These are phyloP conservation scores for Fabriciana adippe DNA, from an alignment of 2,888 invertebrate genomes.

Conservation along the genomic window DNA sequence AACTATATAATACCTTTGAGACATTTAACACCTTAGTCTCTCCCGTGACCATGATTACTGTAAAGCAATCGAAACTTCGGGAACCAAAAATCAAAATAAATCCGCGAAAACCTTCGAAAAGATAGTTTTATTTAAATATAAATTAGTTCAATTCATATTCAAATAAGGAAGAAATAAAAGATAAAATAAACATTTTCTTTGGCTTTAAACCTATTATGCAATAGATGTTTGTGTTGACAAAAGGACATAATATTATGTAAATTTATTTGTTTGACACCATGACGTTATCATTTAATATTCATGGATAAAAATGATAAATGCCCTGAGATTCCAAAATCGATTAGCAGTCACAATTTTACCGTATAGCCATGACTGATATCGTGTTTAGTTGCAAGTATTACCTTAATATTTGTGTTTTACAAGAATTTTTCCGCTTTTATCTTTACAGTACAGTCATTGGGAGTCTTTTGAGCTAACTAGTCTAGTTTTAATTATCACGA, in stretches of 20 bases:
- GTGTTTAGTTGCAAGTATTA: slow-evolving; percentile 3
- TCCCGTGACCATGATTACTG: too few species aligned
- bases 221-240: too few species aligned
- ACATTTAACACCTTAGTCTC: too few species aligned
- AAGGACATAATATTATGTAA: not conserved
- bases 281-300: slow-evolving; percentile 20
- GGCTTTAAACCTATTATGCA: too few species aligned
- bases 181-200: too few species aligned
- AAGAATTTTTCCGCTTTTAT: slow-evolving; percentile 26
- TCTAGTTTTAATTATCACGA: slow-evolving; percentile 5
- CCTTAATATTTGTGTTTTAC: slow-evolving; percentile 6
- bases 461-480: slow-evolving; percentile 14
- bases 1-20: too few species aligned
- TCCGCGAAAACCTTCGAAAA: too few species aligned
- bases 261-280: not conserved
- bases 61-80: too few species aligned
- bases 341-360: not conserved
- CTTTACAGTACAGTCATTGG: slow-evolving; percentile 28
- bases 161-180: too few species aligned
- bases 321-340: slow-evolving; percentile 32
- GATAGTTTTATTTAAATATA: too few species aligned
- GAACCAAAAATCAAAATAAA: too few species aligned
- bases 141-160: too few species aligned
- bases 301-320: slow-evolving; percentile 36
- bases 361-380: not conserved